phyloP scores from a whole-genome alignment of 2,113 vertebrate species.

The Neotoma lepida region DNA sequence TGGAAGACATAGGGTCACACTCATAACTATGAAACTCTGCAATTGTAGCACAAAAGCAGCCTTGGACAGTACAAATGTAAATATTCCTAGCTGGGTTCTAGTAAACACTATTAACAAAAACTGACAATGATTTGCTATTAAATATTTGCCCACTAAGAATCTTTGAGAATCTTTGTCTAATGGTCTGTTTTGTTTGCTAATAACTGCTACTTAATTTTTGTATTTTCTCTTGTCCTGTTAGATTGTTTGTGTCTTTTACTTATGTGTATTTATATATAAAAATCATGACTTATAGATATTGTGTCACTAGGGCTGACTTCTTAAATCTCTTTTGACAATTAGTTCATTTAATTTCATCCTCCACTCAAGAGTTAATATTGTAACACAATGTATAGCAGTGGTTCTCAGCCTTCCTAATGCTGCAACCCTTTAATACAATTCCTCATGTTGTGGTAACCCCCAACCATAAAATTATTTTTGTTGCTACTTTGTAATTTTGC shows the following conservation, averaged over 20 bases:
- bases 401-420: neutral
- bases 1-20: neutral
- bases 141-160: conserved; percentile 25
- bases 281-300: neutral
- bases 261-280: conserved; percentile 49
- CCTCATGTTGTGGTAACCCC: neutral
- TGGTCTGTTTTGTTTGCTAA: conserved; percentile 14
- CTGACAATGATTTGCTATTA: neutral
- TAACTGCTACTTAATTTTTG: neutral
- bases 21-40: neutral
- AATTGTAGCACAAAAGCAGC: neutral
- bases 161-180: conserved; percentile 22
- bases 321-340: conserved; percentile 16
- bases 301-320: neutral
- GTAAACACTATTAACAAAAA: conserved; percentile 10
- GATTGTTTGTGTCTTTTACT: neutral
- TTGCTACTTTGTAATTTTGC: neutral
- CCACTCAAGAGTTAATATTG: neutral
- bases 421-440: neutral
- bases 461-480: too few species aligned
- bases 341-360: neutral
- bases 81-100: neutral
- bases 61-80: neutral
- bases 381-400: neutral
- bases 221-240: neutral